Conservation (phyloP, 2,797 vertebrate species). For the Chiropotes sagulatus region DNA sequence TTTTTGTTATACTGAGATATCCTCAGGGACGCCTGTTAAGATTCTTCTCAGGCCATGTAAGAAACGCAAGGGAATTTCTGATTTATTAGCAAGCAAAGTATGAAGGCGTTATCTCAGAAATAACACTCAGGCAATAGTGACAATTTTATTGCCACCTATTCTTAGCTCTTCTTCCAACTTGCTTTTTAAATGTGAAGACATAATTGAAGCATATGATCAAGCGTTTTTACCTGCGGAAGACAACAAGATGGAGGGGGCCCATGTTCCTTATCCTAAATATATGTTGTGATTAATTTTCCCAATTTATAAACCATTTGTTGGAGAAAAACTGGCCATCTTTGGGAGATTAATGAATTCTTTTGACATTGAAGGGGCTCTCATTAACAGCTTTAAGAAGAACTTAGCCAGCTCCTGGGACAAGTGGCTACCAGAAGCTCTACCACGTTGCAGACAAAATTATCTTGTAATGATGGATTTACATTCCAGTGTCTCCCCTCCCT, state of each 20-base stretch:
- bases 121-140: neutral
- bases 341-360: neutral
- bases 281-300: neutral
- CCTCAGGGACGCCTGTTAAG: neutral
- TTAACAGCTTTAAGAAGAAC: neutral
- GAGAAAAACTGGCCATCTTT: neutral
- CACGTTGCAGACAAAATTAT: neutral
- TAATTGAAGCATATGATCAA: conserved; percentile 30
- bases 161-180: conserved; percentile 9
- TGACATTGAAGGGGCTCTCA: neutral
- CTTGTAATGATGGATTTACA: neutral
- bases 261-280: neutral
- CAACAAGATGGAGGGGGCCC: neutral
- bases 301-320: neutral
- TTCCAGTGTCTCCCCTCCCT: rapidly evolving
- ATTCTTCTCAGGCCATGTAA: neutral
- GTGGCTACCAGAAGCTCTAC: neutral
- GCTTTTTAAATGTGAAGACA: neutral
- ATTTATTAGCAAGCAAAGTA: conserved; percentile 37
- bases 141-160: conserved; percentile 40
- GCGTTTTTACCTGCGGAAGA: neutral
- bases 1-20: neutral
- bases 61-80: neutral
- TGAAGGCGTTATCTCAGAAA: neutral
- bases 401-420: neutral